Evolutionary conservation across 2,797 vertebrate species (phyloP).

Genomic region (Harpagifer antarcticus): DNA sequence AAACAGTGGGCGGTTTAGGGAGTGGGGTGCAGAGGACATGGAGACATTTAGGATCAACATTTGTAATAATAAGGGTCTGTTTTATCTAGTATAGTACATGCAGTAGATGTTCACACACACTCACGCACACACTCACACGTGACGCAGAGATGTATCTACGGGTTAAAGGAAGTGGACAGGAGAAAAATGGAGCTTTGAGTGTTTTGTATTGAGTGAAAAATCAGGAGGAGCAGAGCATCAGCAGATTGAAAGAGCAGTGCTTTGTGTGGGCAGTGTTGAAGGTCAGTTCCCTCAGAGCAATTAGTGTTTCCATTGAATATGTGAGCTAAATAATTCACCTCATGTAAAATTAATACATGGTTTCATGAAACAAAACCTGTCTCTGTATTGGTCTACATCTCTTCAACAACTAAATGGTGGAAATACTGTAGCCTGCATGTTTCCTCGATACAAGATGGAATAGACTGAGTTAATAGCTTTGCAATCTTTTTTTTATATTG

Average conservation of each 20-base stretch:
- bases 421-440: background rate
- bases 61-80: background rate
- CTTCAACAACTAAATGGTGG: slow-evolving; percentile 2
- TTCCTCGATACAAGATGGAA: background rate
- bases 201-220: slow-evolving; percentile 39
- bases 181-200: slow-evolving; percentile 75
- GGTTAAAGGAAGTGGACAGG: background rate
- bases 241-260: slow-evolving; percentile 36
- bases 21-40: slow-evolving; percentile 54
- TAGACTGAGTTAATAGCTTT: background rate
- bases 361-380: slow-evolving; percentile 37
- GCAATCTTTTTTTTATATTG: background rate
- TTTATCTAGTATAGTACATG: background rate
- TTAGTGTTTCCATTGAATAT: slow-evolving; percentile 40
- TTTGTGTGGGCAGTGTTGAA: slow-evolving; percentile 40
- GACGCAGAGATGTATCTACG: background rate
- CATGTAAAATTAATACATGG: slow-evolving; percentile 42
- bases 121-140: background rate
- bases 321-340: slow-evolving; percentile 20
- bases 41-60: slow-evolving; percentile 16
- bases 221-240: slow-evolving; percentile 23
- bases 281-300: slow-evolving; percentile 33
- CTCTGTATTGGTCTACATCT: slow-evolving; percentile 4
- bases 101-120: background rate
- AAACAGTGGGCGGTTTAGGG: slow-evolving; percentile 17